Conservation (phyloP, 2,888 invertebrate species). For the Parelbella ahira region DNA sequence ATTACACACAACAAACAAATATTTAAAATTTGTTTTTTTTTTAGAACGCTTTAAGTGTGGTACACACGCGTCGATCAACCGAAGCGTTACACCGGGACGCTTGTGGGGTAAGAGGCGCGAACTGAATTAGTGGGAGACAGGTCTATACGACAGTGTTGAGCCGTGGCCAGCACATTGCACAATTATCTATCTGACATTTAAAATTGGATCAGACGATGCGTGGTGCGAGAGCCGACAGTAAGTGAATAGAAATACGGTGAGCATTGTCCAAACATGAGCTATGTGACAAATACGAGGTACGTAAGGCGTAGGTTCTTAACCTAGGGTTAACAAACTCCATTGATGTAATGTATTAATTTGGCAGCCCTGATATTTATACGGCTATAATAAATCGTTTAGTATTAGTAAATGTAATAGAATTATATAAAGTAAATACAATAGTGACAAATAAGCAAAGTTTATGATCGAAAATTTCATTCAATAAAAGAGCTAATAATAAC, state of each 20-base stretch:
- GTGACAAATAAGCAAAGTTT: too few species aligned
- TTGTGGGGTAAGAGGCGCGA: conserved; percentile 42
- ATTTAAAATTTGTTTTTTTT: conserved; percentile 6
- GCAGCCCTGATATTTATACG: too few species aligned
- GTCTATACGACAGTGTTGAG: conserved; percentile 54
- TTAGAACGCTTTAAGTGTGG: conserved; percentile 18
- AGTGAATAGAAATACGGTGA: conserved; percentile 2
- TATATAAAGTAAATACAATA: too few species aligned
- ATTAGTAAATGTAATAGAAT: too few species aligned
- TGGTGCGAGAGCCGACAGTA: conserved; percentile 31
- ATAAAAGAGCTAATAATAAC: too few species aligned
- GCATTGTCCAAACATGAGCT: conserved; percentile 11
- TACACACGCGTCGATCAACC: conserved; percentile 21
- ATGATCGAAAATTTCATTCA: too few species aligned
- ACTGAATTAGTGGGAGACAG: conserved; percentile 61
- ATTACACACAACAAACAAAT: conserved; percentile 8
- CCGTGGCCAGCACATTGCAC: conserved; percentile 71
- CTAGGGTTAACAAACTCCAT: too few species aligned
- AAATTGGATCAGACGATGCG: conserved; percentile 71
- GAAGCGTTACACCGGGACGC: conserved; percentile 33
- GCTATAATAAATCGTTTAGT: too few species aligned
- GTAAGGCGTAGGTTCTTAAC: too few species aligned
- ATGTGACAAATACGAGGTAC: background rate
- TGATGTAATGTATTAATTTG: too few species aligned
- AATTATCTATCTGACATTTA: conserved; percentile 80